These are phyloP conservation scores for Hemibagrus wyckioides DNA, from an alignment of 2,113 vertebrate genomes.

Conservation along the genomic window DNA sequence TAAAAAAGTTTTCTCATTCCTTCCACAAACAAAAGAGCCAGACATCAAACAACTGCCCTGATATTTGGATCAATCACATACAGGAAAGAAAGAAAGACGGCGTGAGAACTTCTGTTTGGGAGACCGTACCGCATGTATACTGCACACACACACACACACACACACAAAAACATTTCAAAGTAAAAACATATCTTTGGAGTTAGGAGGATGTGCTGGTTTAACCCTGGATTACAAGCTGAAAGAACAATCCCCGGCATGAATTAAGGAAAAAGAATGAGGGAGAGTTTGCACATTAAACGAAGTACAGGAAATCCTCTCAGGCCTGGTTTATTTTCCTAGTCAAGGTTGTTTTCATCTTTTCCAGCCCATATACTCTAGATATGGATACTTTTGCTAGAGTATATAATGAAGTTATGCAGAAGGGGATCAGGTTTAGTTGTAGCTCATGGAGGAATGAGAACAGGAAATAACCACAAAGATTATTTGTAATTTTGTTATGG, in stretches of 20 bases:
- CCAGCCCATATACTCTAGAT: not conserved
- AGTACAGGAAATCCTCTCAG: not conserved
- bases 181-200: not conserved
- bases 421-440: not conserved
- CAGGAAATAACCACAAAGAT: not conserved
- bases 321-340: not conserved
- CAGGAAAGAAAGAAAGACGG: not conserved
- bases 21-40: not conserved
- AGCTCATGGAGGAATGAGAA: not conserved
- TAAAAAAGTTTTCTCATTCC: not conserved
- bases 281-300: not conserved
- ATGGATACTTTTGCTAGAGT: not conserved
- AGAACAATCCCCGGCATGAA: not conserved
- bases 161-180: not conserved
- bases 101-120: not conserved
- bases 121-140: not conserved
- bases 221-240: slow-evolving; percentile 17
- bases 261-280: not conserved
- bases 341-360: not conserved
- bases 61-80: not conserved
- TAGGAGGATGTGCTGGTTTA: slow-evolving; percentile 3
- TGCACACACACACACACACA: not conserved
- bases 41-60: not conserved
- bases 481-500: not conserved
- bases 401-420: not conserved